Base-by-base conservation (phyloP, 2,888 invertebrate species). In the Ethmia dodecea region DNA sequence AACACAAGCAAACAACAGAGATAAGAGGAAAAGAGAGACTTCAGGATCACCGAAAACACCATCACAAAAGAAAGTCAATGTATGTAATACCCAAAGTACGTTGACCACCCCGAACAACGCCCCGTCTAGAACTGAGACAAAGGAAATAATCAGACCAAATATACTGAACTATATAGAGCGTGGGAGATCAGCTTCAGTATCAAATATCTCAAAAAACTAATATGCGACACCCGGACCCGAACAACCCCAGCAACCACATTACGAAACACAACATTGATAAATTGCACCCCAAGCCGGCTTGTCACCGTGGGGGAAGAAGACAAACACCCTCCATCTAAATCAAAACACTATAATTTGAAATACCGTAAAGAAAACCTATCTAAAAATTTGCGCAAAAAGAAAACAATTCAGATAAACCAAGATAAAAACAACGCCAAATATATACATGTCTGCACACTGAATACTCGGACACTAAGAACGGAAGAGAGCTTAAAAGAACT, bases 261-360 rank as follows among this genome's bases (percentile, higher is more conserved):
- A 1, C 9, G 1, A 20, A 20, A 20, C 2, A 20, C 20, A 20
- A 2, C 2, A 1, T 8, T 1, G 3, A 20, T 3, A 20, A 20
- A 3, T 3, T 20, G 9, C 20, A 20, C 44, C 48, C 46, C 45
- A 50, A 45, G 36, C 44, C 43, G 44, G 42, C 39, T 47, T 46
- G 49, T 49, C 43, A 28, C 40, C 44, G 47, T 44, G 46, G 49
- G 42, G 44, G 42, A 41, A 24, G 38, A 30, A 16, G 43, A 45
- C 40, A 45, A 39, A 25, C 16, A 45, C 43, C 49, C 46, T 46
- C 43, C 20, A 20, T 8, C 20, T 20, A 1, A 20, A 20, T 9
- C 1, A 20, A 18, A 44, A 18, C 18, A 18, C 18, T 5, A 18
- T 18, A 18, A 5, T 5, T 18, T 18, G 18, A 18, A 18, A 18